Evolutionary conservation across 2,797 vertebrate species (phyloP).

Genomic region (Acanthornis magna): DNA sequence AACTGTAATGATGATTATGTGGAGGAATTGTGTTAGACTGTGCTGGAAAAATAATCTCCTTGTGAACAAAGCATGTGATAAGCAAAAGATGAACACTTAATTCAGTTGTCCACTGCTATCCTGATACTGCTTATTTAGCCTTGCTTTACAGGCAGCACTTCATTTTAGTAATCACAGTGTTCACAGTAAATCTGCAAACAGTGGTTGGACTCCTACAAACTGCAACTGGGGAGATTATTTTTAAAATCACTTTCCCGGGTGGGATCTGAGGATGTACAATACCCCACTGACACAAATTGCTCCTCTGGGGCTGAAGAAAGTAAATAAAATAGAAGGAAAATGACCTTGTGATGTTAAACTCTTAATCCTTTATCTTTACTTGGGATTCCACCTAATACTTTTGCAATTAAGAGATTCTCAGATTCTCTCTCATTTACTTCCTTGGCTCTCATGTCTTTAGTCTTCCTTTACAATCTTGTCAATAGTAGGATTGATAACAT

Average conservation of each 20-base stretch:
- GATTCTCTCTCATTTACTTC: neutral
- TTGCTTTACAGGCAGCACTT: neutral
- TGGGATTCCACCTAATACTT: neutral
- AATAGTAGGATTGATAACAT: neutral
- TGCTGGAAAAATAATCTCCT: slow-evolving; percentile 47
- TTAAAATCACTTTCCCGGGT: neutral
- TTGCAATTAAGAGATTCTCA: neutral
- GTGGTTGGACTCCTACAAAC: neutral
- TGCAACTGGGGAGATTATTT: neutral
- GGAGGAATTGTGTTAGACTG: slow-evolving; percentile 18
- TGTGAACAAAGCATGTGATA: slow-evolving; percentile 33
- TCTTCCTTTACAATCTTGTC: neutral
- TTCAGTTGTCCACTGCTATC: neutral
- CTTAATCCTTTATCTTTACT: neutral
- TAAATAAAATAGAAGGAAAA: neutral
- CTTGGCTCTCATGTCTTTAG: neutral
- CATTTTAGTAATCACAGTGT: neutral
- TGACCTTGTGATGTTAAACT: neutral
- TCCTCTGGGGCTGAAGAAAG: neutral
- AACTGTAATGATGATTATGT: neutral
- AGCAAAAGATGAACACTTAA: slow-evolving; percentile 47
- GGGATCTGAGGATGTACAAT: neutral
- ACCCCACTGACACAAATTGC: neutral
- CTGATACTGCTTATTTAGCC: neutral
- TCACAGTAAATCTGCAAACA: neutral